phyloP scores from a whole-genome alignment of 2,888 invertebrate genomes.

The Drosophila yooni region DNA sequence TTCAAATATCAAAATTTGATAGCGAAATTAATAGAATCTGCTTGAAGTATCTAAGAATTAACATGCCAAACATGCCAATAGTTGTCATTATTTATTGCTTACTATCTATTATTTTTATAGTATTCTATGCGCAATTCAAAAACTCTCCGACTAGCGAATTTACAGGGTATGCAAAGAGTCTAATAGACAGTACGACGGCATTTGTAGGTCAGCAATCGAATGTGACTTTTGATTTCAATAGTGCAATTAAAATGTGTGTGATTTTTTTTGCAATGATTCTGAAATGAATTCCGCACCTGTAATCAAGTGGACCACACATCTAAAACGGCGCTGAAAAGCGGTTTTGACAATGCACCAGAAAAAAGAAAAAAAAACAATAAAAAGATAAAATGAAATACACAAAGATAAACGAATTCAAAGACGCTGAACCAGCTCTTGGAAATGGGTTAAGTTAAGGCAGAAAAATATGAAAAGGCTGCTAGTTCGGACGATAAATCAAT shows the following conservation, averaged over 20 bases:
- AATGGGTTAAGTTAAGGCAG: slow-evolving; percentile 59
- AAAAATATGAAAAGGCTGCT: slow-evolving; percentile 31
- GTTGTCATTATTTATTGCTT: background rate
- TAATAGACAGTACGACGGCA: slow-evolving; percentile 20
- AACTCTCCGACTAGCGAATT: background rate
- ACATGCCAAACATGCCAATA: background rate
- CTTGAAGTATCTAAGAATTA: background rate
- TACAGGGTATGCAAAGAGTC: slow-evolving; percentile 42
- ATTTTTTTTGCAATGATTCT: slow-evolving; percentile 2
- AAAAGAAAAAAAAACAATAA: slow-evolving; percentile 3
- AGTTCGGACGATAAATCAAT: slow-evolving; percentile 65
- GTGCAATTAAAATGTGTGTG: slow-evolving; percentile 37
- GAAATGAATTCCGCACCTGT: slow-evolving; percentile 41
- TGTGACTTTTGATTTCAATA: slow-evolving; percentile 60
- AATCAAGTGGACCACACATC: slow-evolving; percentile 38
- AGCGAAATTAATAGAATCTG: background rate
- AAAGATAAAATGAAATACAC: slow-evolving; percentile 14
- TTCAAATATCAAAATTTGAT: background rate
- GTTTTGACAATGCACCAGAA: slow-evolving; percentile 20
- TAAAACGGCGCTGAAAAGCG: slow-evolving; percentile 33
- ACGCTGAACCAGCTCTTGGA: slow-evolving; percentile 30
- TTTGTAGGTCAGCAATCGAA: slow-evolving; percentile 61
- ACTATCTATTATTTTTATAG: background rate
- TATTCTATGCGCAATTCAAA: background rate
- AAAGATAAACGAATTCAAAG: slow-evolving; percentile 29